phyloP scores from a whole-genome alignment of 2,113 vertebrate genomes.

The Oryzias celebensis region DNA sequence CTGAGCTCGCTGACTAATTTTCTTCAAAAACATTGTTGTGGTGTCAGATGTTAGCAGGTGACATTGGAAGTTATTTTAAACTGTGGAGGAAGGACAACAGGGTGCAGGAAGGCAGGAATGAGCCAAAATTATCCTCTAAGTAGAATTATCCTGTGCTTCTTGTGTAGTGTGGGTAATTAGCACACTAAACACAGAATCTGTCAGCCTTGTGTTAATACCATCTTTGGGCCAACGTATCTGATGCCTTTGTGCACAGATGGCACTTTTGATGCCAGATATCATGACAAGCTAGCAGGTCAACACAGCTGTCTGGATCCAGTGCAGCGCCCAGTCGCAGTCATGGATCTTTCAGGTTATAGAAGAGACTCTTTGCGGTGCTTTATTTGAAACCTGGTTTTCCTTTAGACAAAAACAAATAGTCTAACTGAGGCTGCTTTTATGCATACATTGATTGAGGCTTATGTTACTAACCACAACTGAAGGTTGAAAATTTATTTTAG shows the following conservation, averaged over 20 bases:
- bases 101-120: neutral
- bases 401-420: slow-evolving; percentile 35
- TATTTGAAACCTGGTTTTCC: slow-evolving; percentile 23
- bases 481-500: slow-evolving; percentile 47
- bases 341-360: slow-evolving; percentile 37
- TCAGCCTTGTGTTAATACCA: slow-evolving; percentile 33
- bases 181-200: slow-evolving; percentile 14
- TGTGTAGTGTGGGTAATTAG: slow-evolving; percentile 4
- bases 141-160: neutral
- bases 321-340: slow-evolving; percentile 46
- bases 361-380: slow-evolving; percentile 34
- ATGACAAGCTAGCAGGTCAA: slow-evolving; percentile 46
- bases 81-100: neutral
- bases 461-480: slow-evolving; percentile 51
- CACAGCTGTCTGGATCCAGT: slow-evolving; percentile 55
- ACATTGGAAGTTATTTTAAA: neutral
- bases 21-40: slow-evolving; percentile 3
- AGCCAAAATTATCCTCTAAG: slow-evolving; percentile 4
- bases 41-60: slow-evolving; percentile 4
- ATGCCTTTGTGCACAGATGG: slow-evolving; percentile 56
- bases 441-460: slow-evolving; percentile 49
- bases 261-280: slow-evolving; percentile 49
- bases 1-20: neutral
- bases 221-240: slow-evolving; percentile 37
- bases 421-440: slow-evolving; percentile 11